Evolutionary conservation across 2,797 vertebrate species (phyloP).

Genomic region (Neosalanx taihuensis): DNA sequence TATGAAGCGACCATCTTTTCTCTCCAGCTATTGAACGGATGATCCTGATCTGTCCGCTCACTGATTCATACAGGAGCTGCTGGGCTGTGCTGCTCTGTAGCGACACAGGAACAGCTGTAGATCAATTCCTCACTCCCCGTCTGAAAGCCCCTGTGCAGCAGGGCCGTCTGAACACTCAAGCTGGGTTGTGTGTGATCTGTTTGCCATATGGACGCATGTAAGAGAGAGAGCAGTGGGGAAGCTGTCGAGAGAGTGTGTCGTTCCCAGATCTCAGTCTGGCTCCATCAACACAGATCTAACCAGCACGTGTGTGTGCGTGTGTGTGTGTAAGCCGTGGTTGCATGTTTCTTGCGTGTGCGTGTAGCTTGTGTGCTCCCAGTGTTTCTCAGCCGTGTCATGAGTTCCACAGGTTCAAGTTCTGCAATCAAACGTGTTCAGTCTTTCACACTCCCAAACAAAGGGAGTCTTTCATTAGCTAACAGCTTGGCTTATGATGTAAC

Average conservation of each 20-base stretch:
- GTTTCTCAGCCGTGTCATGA: neutral
- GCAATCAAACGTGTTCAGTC: neutral
- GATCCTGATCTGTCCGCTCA: neutral
- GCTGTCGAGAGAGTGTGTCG: constrained; percentile 1
- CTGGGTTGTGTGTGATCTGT: constrained; percentile 31
- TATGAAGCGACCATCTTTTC: no score
- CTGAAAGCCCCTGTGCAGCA: neutral
- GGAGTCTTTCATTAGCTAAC: neutral
- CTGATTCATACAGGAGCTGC: neutral
- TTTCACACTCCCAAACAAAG: neutral
- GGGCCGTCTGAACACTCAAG: neutral
- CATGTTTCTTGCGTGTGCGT: neutral
- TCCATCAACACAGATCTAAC: constrained; percentile 12
- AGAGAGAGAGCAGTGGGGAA: constrained; percentile 17
- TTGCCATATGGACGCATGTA: constrained; percentile 38
- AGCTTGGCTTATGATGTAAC: no score
- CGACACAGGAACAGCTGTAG: neutral
- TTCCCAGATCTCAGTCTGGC: constrained; percentile 13
- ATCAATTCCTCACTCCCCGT: neutral
- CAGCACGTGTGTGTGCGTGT: neutral
- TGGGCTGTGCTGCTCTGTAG: neutral
- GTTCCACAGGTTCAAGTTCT: neutral
- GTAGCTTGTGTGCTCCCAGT: neutral
- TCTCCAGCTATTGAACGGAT: neutral
- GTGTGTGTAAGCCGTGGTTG: neutral